Evolutionary conservation across 2,113 vertebrate species (phyloP).

Genomic region (Oreotragus oreotragus): DNA sequence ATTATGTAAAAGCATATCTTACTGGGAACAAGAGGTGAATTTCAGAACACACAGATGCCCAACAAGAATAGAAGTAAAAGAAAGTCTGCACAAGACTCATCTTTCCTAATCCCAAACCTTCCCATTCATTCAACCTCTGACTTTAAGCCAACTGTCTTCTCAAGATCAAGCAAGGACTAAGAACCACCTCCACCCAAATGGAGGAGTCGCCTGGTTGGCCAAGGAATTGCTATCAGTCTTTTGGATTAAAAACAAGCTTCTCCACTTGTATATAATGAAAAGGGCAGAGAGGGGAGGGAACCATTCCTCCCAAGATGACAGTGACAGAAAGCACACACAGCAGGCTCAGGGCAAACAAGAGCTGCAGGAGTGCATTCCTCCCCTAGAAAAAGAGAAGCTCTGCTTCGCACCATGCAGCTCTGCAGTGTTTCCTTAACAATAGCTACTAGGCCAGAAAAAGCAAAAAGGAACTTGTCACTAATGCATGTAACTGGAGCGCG

Average conservation of each 20-base stretch:
- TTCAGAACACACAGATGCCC: background rate
- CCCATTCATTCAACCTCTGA: background rate
- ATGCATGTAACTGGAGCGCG: fast-evolving
- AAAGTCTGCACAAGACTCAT: background rate
- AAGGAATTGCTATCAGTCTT: background rate
- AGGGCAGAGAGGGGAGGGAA: background rate
- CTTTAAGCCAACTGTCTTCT: background rate
- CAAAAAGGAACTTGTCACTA: background rate
- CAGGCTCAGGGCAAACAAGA: background rate
- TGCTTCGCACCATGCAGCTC: background rate
- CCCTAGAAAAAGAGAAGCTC: too few species aligned
- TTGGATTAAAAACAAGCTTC: background rate
- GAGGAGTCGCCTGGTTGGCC: background rate
- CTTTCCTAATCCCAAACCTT: too few species aligned
- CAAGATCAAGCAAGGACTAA: background rate
- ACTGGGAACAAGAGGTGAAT: background rate
- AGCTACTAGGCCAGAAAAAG: background rate
- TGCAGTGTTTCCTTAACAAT: background rate
- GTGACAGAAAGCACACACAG: background rate
- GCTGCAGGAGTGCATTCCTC: background rate
- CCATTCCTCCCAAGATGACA: background rate
- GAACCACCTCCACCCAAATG: background rate
- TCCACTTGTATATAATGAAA: background rate
- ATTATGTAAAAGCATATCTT: background rate
- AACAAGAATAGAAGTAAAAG: background rate